phyloP scores from a whole-genome alignment of 2,888 invertebrate species.

The Meliscaeva auricollis region DNA sequence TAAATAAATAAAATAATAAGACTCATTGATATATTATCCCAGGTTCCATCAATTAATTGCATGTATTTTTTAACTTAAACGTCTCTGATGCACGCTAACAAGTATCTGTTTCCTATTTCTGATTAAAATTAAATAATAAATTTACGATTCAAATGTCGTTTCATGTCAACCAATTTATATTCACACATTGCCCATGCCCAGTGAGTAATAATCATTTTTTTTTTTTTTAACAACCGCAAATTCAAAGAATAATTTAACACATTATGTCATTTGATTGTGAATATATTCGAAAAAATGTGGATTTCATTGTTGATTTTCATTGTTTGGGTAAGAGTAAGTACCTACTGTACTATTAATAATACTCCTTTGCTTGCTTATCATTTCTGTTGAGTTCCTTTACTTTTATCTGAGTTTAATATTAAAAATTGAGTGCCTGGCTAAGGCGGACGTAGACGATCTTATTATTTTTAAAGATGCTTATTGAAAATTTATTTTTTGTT shows the following conservation, averaged over 20 bases:
- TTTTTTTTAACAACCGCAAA: not conserved
- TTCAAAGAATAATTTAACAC: slow-evolving; percentile 17
- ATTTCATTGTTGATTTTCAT: not conserved
- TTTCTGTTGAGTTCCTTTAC: not conserved
- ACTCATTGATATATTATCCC: too few relatives aligned
- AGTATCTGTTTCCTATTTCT: too few relatives aligned
- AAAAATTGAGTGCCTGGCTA: not conserved
- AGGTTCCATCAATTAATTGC: too few relatives aligned
- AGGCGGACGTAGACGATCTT: not conserved
- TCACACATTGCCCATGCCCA: slow-evolving; percentile 6
- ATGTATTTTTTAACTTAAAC: too few relatives aligned
- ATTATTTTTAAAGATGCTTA: not conserved
- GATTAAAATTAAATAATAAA: not conserved
- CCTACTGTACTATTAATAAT: not conserved
- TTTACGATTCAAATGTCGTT: slow-evolving; percentile 21
- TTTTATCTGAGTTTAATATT: not conserved
- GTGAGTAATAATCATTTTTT: not conserved
- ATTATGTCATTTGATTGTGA: slow-evolving; percentile 17
- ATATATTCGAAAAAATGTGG: not conserved
- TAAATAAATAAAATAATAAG: too few relatives aligned
- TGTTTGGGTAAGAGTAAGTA: not conserved
- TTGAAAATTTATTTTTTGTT: too few relatives aligned
- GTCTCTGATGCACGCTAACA: too few relatives aligned
- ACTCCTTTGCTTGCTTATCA: not conserved
- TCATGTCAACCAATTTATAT: slow-evolving; percentile 24